Base-by-base conservation (phyloP, 35 echinoderm and acorn worm genomes). In the Chiridota heheva region DNA sequence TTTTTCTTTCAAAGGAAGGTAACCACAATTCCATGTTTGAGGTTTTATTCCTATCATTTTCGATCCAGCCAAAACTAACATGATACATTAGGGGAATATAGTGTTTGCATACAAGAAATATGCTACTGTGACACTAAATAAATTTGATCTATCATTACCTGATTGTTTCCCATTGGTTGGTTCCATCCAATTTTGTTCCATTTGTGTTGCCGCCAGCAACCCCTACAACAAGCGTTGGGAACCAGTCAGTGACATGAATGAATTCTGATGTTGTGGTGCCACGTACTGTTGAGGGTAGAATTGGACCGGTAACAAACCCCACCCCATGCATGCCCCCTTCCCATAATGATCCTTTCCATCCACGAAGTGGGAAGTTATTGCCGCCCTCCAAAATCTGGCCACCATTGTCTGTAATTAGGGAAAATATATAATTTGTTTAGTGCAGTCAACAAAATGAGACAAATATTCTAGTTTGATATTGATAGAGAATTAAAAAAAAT, bases 171-270 rank as follows among this genome's bases (percentile, higher is more conserved):
- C 92, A 96, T 41, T 91, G 71, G 71, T 96, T 81, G 16, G 69
- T 75, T 24, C 92, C 92, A 90, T 96, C 92, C 28, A 96, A 59
- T 25, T 74, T 58, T 26, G 82, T 67, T 26, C 82, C 80, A 68
- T 86, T 81, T 16, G 86, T 48, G 32, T 44, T 70, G 33, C 64
- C 66, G 40, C 92, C 86, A 55, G 82, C 92, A 1, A 96, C 7
- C 8, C 86, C 86, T 4, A 58, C 18, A 2, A 96, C 86, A 2
- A 96, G 40, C 26, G 92, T 96, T 12, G 92, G 92, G 64, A 86
- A 96, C 92, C 92, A 96, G 58, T 96, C 92, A 82, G 81, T 82
- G 17, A 95, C 86, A 61, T 95, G 91, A 28, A 95, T 95, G 33
- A 96, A 72, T 72, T 90, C 68, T 16, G 59, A 57, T 43, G 59